These are phyloP conservation scores for Pristis pectinata DNA, from an alignment of 2,797 vertebrate species.

Conservation along the genomic window DNA sequence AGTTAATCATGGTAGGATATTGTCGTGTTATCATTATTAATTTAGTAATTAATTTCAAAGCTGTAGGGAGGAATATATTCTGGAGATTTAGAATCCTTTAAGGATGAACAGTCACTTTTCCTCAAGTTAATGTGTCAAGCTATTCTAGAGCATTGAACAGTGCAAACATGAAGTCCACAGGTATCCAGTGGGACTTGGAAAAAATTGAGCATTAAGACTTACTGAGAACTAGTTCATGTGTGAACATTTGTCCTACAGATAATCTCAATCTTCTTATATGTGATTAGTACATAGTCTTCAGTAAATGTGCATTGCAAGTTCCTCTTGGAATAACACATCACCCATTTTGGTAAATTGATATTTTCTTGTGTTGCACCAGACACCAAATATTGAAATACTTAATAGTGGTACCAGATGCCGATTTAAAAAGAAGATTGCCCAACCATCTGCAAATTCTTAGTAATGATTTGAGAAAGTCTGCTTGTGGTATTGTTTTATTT, in stretches of 20 bases:
- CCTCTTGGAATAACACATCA: neutral
- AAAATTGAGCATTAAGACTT: neutral
- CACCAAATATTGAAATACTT: neutral
- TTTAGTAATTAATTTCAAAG: constrained; percentile 5
- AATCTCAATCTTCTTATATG: neutral
- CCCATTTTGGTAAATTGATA: neutral
- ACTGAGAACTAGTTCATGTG: neutral
- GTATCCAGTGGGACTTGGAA: neutral
- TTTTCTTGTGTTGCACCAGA: neutral
- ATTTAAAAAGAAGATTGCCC: neutral
- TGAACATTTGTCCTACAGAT: neutral
- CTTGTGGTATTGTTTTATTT: neutral
- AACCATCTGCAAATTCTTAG: neutral
- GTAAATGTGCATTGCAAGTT: neutral
- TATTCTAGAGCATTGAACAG: neutral
- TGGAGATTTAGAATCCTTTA: neutral
- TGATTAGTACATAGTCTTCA: neutral
- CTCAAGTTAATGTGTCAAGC: neutral
- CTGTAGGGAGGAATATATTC: neutral
- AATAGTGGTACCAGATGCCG: neutral
- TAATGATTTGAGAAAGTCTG: neutral
- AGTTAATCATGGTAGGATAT: neutral
- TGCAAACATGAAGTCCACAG: neutral
- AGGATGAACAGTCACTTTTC: neutral
- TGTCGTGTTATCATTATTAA: neutral